phyloP scores from a whole-genome alignment of 2,797 vertebrate species.

The Sebastes trivittatus region DNA sequence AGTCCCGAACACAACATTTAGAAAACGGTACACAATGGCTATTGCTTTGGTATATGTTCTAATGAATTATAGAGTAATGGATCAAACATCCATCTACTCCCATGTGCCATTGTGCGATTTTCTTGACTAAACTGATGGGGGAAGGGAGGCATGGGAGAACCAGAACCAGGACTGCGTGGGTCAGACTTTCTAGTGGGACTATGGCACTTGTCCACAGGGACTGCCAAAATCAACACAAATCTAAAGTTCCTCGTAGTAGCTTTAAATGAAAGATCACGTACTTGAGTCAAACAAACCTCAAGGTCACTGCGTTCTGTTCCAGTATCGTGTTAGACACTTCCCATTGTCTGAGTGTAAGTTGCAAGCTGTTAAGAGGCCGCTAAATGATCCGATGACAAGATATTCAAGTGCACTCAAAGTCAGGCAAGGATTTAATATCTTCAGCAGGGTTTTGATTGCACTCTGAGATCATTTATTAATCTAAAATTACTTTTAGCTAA shows the following conservation, averaged over 20 bases:
- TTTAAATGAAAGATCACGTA: neutral
- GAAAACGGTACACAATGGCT: neutral
- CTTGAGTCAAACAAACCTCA: neutral
- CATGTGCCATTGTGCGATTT: neutral
- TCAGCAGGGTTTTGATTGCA: neutral
- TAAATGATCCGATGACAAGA: constrained; percentile 22
- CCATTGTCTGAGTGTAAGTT: neutral
- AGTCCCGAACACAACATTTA: neutral
- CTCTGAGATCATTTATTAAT: neutral
- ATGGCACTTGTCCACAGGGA: neutral
- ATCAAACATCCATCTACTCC: constrained; percentile 5
- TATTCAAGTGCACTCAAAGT: neutral
- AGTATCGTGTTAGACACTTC: neutral
- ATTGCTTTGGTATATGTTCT: neutral
- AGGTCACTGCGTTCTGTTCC: neutral
- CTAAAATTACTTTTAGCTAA: neutral
- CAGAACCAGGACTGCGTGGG: neutral
- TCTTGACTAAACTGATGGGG: neutral
- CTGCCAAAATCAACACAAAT: neutral
- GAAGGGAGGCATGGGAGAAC: neutral
- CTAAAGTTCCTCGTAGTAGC: neutral
- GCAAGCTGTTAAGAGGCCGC: neutral
- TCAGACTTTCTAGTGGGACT: neutral
- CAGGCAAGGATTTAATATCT: neutral
- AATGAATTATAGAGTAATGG: neutral